Evolutionary conservation across 1,140 invertebrate species (phyloP).

Genomic region (Polypedilum pembai): DNA sequence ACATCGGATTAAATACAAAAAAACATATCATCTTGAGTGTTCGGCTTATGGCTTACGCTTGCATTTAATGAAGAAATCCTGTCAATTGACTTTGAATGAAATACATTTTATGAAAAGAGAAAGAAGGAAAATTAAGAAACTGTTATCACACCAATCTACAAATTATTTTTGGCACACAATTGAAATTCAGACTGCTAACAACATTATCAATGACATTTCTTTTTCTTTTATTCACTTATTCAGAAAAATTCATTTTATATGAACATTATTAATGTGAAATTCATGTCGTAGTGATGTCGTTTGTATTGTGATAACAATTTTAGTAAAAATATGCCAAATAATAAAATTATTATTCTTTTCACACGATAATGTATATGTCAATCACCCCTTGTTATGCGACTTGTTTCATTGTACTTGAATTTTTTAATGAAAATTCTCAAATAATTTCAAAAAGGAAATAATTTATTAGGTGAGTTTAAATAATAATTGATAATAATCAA

Average conservation of each 20-base stretch:
- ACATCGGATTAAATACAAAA: neutral
- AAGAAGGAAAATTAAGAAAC: neutral
- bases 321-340: too few species aligned
- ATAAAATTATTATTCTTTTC: too few species aligned
- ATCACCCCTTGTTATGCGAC: too few species aligned
- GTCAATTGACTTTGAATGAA: neutral
- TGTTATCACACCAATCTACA: neutral
- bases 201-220: neutral
- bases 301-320: too few species aligned
- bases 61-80: neutral
- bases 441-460: too few species aligned
- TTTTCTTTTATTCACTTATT: neutral
- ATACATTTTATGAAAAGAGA: neutral
- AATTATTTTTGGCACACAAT: neutral
- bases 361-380: too few species aligned
- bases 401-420: too few species aligned
- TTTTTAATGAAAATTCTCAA: too few species aligned
- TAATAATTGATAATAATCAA: too few species aligned
- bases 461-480: too few species aligned
- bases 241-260: neutral
- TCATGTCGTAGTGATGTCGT: neutral
- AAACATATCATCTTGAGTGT: neutral
- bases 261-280: slow-evolving; percentile 9
- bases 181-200: neutral
- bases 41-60: neutral